Base-by-base conservation (phyloP, 2,888 invertebrate genomes). In the Heteropelma amictum region DNA sequence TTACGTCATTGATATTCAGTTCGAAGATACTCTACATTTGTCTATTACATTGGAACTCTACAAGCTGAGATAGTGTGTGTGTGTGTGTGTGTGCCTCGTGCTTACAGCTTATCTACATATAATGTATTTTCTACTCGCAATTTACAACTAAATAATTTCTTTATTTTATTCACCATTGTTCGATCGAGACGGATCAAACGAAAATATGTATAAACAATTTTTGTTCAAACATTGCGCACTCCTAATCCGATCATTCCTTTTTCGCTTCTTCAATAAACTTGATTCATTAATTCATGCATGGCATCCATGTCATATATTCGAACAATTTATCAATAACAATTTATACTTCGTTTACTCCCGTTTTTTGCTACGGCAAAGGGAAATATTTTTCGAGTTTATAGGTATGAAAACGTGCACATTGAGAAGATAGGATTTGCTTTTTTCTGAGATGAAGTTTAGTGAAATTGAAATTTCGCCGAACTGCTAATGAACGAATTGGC, bases 161-260 rank as follows among this genome's bases (percentile, higher is more conserved):
- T 17, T 38, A 40, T 49, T 21, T 23, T n/a, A n/a, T n/a, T n/a
- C n/a, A n/a, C n/a, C 8, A 10, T 28, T 40, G 38, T 21, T 30
- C 26, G 70, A 75, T 54, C 70, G 61, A 67, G 65, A 71, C 56
- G 63, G 54, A 63, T 61, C 56, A 61, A 71, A 61, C 23, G 35
- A 56, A 17, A 56, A 53, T 42, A 8, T 3, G 26, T 33, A 19
- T 26, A 38, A 61, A 61, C 38, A 42, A 17, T 56, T 45, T 47
- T 40, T 12, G 6, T 14, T 14, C 30, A 35, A 45, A 12, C 67
- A 60, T 21, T 30, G 8, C 2, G 7, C n/a, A n/a, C n/a, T n/a
- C 45, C 1, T 35, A 28, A 3, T 26, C 26, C 10, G 3, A 54
- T 54, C 54, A 12, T 35, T 54, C 35, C 21, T 23, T n/a, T 38